Evolutionary conservation across 2,113 vertebrate genomes (phyloP).

Genomic region (Tychaedon coryphoeus): DNA sequence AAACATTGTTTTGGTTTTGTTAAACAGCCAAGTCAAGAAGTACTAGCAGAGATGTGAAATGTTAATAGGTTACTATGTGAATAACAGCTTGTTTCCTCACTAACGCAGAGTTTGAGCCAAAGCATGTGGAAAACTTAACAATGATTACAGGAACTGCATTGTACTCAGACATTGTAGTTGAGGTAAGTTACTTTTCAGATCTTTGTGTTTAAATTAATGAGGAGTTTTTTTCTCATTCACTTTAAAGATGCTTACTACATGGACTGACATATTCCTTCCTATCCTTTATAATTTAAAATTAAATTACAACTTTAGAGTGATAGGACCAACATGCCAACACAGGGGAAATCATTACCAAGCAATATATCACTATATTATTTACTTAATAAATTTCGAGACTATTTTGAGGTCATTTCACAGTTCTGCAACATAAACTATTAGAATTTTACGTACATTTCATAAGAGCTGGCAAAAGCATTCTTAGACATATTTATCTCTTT

Average conservation of each 20-base stretch:
- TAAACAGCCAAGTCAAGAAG: not conserved
- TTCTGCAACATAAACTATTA: not conserved
- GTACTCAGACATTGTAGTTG: not conserved
- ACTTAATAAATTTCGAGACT: not conserved
- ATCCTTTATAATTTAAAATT: not conserved
- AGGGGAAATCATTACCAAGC: not conserved
- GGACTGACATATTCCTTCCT: not conserved
- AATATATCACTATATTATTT: not conserved
- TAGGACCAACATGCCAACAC: not conserved
- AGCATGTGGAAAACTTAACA: not conserved
- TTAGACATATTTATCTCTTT: not conserved
- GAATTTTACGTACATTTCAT: constrained; percentile 11
- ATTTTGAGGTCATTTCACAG: not conserved
- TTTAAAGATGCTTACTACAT: not conserved
- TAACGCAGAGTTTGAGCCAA: not conserved
- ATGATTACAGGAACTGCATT: not conserved
- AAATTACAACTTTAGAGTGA: not conserved
- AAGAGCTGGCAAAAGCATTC: not conserved
- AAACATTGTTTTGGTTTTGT: not conserved
- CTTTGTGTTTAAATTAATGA: not conserved
- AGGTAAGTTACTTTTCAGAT: not conserved
- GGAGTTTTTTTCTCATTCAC: not conserved
- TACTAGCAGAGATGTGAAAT: not conserved
- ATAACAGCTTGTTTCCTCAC: not conserved
- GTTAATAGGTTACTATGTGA: not conserved